phyloP scores from a whole-genome alignment of 1,140 invertebrate species.

The Propsilocerus akamusi region DNA sequence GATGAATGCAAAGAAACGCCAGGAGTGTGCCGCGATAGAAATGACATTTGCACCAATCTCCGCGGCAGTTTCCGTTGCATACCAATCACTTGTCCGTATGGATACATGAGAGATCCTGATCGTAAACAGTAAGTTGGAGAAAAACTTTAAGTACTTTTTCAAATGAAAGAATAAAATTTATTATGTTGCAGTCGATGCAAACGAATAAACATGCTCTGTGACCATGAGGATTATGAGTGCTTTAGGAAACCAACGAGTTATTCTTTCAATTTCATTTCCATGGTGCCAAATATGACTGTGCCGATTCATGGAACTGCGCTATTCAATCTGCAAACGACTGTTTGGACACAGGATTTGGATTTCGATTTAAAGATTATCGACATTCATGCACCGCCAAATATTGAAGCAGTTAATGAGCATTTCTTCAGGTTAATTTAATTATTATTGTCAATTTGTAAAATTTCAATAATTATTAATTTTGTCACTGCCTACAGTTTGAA shows the following conservation, averaged over 20 bases:
- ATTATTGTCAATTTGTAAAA: not conserved
- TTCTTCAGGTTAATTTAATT: constrained; percentile 38
- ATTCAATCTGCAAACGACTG: constrained; percentile 72
- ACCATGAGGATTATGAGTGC: constrained; percentile 45
- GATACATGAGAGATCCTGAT: constrained; percentile 51
- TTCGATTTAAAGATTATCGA: constrained; percentile 55
- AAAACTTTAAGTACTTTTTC: constrained; percentile 6
- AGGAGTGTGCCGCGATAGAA: constrained; percentile 35
- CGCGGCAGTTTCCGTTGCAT: constrained; percentile 77
- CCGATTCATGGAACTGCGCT: constrained; percentile 39
- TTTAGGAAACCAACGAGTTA: constrained; percentile 58
- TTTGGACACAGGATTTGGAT: constrained; percentile 40
- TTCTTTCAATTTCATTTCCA: constrained; percentile 81
- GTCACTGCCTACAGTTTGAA: constrained; percentile 22
- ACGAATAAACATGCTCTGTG: constrained; percentile 43
- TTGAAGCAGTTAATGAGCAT: constrained; percentile 37
- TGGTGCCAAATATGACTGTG: constrained; percentile 65
- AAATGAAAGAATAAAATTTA: constrained; percentile 18
- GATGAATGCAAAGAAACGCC: constrained; percentile 58
- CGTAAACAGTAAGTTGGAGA: constrained; percentile 47
- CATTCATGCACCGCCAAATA: constrained; percentile 36
- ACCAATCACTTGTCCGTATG: constrained; percentile 60
- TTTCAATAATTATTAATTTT: constrained; percentile 5
- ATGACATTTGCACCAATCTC: constrained; percentile 80
- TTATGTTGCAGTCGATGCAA: constrained; percentile 58